Evolutionary conservation across 2,797 vertebrate species (phyloP), one percentile per base, ranked within the genome.

Genomic region (Florisuga fusca): DNA sequence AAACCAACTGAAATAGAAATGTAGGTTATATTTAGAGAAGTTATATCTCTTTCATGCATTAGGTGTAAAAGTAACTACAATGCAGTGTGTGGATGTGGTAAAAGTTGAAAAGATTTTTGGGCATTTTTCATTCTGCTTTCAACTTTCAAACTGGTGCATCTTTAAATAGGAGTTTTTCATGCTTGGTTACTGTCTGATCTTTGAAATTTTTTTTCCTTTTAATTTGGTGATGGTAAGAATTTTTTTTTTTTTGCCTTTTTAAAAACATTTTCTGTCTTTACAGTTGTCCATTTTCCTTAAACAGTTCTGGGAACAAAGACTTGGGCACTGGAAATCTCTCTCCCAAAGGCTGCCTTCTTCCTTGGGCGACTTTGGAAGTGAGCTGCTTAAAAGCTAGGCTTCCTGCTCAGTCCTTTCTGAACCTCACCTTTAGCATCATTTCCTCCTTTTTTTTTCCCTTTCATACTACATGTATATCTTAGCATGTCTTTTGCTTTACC

Each of bases 301-400:
- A 88, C 54, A 75, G 36, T 86, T 91, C 80, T 96, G 92, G 71
- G 55, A 94, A 73, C 67, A 96, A 90, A 90, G 86, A 59, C 81
- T 92, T 82, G 27, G 74, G 74, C 67, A 82, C 59, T 95, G 86
- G 81, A 94, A 94, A 94, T 89, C 92, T 96, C 86, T 93, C 84
- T 96, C 81, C 90, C 95, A 95, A 96, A 96, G 94, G 48, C 74
- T 94, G 89, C 92, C 91, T 93, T 94, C 92, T 92, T 89, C 80
- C 87, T 90, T 92, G 88, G 86, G 94, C 71, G 67, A 66, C 90
- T 96, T 96, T 96, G 96, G 95, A 92, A 96, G 92, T 41, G 92
- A 95, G 92, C 74, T 96, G 92, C 90, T 95, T 95, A 66, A 90
- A 95, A 93, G 48, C 84, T 88, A 78, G 95, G 62, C 58, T 81